Evolutionary conservation across 1,140 invertebrate species (phyloP).

Genomic region (Heliconius congener): DNA sequence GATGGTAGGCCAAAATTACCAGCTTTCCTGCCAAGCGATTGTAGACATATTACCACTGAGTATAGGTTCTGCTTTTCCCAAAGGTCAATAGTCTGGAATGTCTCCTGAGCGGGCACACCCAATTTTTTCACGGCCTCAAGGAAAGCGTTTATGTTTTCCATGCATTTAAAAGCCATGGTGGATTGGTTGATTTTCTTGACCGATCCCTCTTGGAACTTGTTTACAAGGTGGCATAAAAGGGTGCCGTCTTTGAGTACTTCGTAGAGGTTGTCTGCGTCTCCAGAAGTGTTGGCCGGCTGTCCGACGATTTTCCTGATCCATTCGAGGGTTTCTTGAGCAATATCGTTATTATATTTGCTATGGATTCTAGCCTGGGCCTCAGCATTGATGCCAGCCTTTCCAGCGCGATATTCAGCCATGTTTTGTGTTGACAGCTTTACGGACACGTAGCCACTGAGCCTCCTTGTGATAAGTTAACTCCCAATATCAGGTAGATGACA

Average conservation of each 20-base stretch:
- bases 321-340: constrained; percentile 93
- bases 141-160: constrained; percentile 99
- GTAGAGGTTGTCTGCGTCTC: constrained; percentile 94
- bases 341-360: constrained; percentile 96
- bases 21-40: constrained; percentile 97
- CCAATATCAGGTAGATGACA: constrained; percentile 60
- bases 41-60: constrained; percentile 96
- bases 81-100: constrained; percentile 98
- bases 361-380: constrained; percentile 86
- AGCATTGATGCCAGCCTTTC: constrained; percentile 76
- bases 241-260: constrained; percentile 92
- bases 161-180: constrained; percentile 97
- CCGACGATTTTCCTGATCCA: constrained; percentile 94
- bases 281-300: constrained; percentile 89
- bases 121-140: constrained; percentile 91
- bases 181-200: constrained; percentile 95
- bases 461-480: constrained; percentile 62
- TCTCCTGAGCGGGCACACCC: constrained; percentile 96
- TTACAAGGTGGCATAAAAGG: constrained; percentile 92
- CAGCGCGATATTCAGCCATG: constrained; percentile 74
- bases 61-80: constrained; percentile 98
- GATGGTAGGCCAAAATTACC: constrained; percentile 92
- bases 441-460: constrained; percentile 73
- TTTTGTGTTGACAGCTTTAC: constrained; percentile 64
- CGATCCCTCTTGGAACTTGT: constrained; percentile 88